Evolutionary conservation across 2,113 vertebrate species (phyloP), one percentile per base, ranked within the genome.

Genomic region (Epinephelus moara): DNA sequence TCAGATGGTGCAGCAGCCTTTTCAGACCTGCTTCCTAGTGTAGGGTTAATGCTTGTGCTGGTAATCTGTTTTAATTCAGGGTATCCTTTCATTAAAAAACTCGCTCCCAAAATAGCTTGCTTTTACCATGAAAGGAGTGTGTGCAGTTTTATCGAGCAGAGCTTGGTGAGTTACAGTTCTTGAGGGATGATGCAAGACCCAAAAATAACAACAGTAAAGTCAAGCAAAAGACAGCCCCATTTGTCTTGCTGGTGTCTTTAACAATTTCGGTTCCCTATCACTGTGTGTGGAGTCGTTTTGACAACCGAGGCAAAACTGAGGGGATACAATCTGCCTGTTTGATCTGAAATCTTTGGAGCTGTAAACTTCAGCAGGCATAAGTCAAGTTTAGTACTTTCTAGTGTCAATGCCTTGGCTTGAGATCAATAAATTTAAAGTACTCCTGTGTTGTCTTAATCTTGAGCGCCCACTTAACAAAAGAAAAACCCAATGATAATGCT

Each of bases 91-190:
- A 77, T 78, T 78, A 71, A 75, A 68, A 30, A 56, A 69, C 17
- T 45, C 68, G 40, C 69, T 68, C 63, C 33, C 21, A 60, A 74
- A 79, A 88, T 70, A 85, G 62, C 12, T 23, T 37, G 61, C 10
- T 27, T 87, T 93, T 78, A 90, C 91, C 91, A 87, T 91, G 90
- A 92, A 90, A 89, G 90, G 85, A 85, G 53, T 56, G 85, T 19
- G 50, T 61, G 68, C 70, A 72, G 60, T 81, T 88, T 87, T 78
- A 85, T 78, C 70, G 60, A 47, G 64, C 50, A 47, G 78, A 66
- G 42, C 70, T 71, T 45, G 50, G 49, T 72, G 68, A 77, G 85
- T 80, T 86, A 64, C 71, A 83, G 78, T 80, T 82, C 81, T 89
- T 85, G 4, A 45, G 62, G 59, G 62, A 81, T 93, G 93, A 91